These are phyloP conservation scores for Rousettus madagascariensis DNA, from an alignment of 2,797 vertebrate genomes.

Conservation along the genomic window DNA sequence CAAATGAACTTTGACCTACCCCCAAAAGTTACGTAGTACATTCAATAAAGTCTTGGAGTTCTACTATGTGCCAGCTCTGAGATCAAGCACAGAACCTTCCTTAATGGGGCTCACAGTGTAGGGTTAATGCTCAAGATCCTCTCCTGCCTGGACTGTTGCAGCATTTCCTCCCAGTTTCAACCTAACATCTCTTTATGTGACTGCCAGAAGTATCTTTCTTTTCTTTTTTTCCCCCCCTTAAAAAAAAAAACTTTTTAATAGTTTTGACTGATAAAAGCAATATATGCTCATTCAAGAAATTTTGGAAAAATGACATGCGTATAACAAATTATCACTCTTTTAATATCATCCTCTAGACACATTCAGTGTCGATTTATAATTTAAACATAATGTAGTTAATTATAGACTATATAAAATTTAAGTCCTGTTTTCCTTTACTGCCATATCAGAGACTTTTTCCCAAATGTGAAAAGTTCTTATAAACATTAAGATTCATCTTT, in stretches of 20 bases:
- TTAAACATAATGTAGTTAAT: not conserved
- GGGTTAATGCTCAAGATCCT: not conserved
- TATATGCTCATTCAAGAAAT: not conserved
- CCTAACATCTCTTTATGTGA: not conserved
- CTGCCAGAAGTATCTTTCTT: not conserved
- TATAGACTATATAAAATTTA: not conserved
- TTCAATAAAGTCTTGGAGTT: not conserved
- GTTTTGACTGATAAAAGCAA: not conserved
- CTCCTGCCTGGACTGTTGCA: not conserved
- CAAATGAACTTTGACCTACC: not conserved
- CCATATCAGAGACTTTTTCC: not conserved
- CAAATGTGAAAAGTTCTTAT: not conserved
- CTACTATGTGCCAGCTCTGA: not conserved
- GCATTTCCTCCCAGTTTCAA: not conserved
- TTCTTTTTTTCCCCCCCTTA: not conserved
- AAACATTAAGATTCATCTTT: not conserved
- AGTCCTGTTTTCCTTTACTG: not conserved
- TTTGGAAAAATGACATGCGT: not conserved
- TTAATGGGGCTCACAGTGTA: not conserved
- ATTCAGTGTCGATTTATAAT: not conserved
- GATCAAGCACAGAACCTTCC: not conserved
- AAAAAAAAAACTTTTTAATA: not conserved
- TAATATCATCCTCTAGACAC: not conserved
- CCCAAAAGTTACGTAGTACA: not conserved
- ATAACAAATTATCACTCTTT: not conserved